Evolutionary conservation across 92 coral and sea anemone genomes (phyloP).

Genomic region (Pocillopora grandis): DNA sequence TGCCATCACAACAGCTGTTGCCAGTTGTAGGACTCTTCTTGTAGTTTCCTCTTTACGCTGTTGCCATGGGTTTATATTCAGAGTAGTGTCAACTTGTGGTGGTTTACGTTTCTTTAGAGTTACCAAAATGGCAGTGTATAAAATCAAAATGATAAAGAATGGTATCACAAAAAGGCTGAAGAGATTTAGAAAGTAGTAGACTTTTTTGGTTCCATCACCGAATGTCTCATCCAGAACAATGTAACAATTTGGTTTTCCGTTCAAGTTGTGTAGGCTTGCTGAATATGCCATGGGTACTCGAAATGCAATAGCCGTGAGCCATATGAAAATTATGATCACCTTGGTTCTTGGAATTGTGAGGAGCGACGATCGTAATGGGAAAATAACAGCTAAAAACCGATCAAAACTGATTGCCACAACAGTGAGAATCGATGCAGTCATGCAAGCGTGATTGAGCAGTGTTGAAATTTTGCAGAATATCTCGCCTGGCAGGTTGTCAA

Average conservation of each 20-base stretch:
- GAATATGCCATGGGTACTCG: constrained; percentile 63
- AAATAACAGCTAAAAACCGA: constrained; percentile 63
- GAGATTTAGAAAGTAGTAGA: constrained; percentile 45
- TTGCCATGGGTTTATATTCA: background rate
- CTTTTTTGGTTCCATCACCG: constrained; percentile 45
- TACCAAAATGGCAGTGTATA: constrained; percentile 56
- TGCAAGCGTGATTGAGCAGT: constrained; percentile 50
- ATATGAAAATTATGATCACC: constrained; percentile 32
- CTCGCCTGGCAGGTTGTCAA: constrained; percentile 37
- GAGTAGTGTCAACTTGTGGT: constrained; percentile 10
- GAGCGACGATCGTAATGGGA: constrained; percentile 43
- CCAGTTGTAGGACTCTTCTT: constrained; percentile 64
- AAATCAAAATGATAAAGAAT: constrained; percentile 33
- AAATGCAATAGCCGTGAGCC: constrained; percentile 48
- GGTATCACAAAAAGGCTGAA: constrained; percentile 59
- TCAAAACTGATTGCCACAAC: constrained; percentile 68
- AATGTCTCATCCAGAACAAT: constrained; percentile 41
- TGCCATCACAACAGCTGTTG: constrained; percentile 51
- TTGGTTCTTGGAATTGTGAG: constrained; percentile 37
- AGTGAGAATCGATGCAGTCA: constrained; percentile 53
- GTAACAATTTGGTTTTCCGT: constrained; percentile 35
- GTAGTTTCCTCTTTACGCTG: constrained; percentile 45
- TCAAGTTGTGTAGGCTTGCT: constrained; percentile 9
- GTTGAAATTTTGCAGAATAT: constrained; percentile 50
- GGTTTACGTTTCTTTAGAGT: constrained; percentile 33